Evolutionary conservation across 1,140 invertebrate genomes (phyloP).

Genomic region (Dendrolimus punctatus): DNA sequence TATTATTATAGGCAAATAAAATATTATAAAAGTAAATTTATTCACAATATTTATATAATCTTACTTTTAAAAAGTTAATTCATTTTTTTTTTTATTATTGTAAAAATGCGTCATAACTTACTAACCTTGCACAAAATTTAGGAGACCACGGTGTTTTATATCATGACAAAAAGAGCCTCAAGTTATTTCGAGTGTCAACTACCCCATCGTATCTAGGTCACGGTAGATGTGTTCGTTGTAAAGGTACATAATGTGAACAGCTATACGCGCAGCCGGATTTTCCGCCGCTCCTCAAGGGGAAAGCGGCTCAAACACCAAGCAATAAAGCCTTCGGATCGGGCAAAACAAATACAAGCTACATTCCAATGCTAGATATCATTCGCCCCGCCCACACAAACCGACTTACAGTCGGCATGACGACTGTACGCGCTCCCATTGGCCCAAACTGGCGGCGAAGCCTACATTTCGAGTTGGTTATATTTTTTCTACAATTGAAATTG

Average conservation of each 20-base stretch:
- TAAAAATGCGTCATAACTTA: neutral
- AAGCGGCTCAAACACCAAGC: conserved; percentile 63
- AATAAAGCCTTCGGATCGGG: conserved; percentile 66
- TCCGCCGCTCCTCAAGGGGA: conserved; percentile 61
- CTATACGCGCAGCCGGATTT: conserved; percentile 52
- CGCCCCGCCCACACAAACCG: conserved; percentile 53
- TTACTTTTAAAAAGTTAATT: neutral
- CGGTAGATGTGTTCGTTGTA: neutral
- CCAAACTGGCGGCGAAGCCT: conserved; percentile 47
- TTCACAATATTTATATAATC: neutral
- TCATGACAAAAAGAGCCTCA: no score
- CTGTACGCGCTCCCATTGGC: conserved; percentile 63
- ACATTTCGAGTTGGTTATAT: conserved; percentile 69
- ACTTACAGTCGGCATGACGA: conserved; percentile 61
- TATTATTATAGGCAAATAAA: no score
- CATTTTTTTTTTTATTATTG: neutral
- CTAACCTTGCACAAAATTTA: no score
- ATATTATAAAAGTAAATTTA: neutral
- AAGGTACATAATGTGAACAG: conserved; percentile 55
- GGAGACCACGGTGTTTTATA: no score
- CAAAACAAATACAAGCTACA: conserved; percentile 70
- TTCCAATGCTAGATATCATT: conserved; percentile 72
- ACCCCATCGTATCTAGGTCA: no score
- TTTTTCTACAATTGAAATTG: conserved; percentile 71
- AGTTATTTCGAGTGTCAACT: no score